Evolutionary conservation across 1,140 invertebrate species (phyloP).

Genomic region (Andrena cerasifolii): DNA sequence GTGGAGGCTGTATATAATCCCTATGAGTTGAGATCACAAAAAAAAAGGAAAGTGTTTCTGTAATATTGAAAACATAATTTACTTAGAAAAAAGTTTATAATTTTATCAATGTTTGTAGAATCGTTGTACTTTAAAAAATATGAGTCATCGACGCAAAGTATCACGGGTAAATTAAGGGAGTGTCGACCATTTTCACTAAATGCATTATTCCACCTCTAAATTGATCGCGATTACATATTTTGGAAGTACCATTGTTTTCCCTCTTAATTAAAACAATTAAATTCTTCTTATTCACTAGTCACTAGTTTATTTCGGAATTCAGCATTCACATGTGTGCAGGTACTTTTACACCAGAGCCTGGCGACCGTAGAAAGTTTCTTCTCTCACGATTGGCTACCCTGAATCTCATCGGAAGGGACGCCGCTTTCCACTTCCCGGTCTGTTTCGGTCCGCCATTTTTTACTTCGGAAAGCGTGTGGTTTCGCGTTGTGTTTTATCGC

Average conservation of each 20-base stretch:
- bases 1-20: neutral
- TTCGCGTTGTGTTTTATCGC: slow-evolving; percentile 64
- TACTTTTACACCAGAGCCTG: neutral
- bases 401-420: slow-evolving; percentile 47
- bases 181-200: slow-evolving; percentile 11
- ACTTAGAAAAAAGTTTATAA: neutral
- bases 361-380: slow-evolving; percentile 14
- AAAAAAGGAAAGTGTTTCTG: neutral
- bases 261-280: neutral
- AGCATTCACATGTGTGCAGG: neutral
- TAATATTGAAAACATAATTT: neutral
- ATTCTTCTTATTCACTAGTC: neutral
- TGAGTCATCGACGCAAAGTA: neutral
- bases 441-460: slow-evolving; percentile 71
- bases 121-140: neutral
- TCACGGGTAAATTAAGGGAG: slow-evolving; percentile 27
- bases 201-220: neutral
- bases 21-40: neutral
- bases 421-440: slow-evolving; percentile 54
- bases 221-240: neutral
- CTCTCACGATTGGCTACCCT: slow-evolving; percentile 32
- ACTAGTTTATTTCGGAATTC: neutral
- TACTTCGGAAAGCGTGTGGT: slow-evolving; percentile 65
- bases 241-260: neutral
- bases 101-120: neutral